Conservation (phyloP, 1,140 invertebrate species). For the Anthonomus grandis region DNA sequence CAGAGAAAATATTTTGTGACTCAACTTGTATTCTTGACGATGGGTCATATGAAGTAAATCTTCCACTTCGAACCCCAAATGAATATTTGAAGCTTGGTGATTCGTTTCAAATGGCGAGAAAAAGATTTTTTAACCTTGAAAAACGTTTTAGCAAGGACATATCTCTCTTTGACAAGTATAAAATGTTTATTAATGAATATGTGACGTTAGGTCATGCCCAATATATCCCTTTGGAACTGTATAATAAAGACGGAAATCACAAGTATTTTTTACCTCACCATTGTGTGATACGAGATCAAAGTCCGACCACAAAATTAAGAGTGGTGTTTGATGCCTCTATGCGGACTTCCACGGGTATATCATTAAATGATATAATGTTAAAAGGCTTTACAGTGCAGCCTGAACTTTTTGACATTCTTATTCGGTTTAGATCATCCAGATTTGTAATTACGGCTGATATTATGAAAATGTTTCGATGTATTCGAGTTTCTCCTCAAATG, state of each 20-base stretch:
- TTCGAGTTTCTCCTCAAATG: conserved; percentile 36
- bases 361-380: no score
- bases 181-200: conserved; percentile 37
- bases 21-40: not conserved
- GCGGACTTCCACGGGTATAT: no score
- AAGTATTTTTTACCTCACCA: conserved; percentile 50
- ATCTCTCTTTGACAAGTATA: conserved; percentile 15
- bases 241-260: no score
- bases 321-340: conserved; percentile 46
- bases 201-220: conserved; percentile 35
- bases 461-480: conserved; percentile 47
- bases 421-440: conserved; percentile 29
- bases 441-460: conserved; percentile 41
- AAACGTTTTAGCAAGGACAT: not conserved
- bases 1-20: conserved; percentile 7
- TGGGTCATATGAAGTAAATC: conserved; percentile 12
- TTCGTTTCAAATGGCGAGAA: not conserved
- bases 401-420: not conserved
- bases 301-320: conserved; percentile 37
- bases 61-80: conserved; percentile 3
- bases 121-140: not conserved
- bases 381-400: not conserved
- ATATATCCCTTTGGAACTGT: conserved; percentile 9
- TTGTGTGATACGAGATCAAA: conserved; percentile 40
- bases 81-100: conserved; percentile 7